phyloP scores from a whole-genome alignment of 2,113 vertebrate species.

The Stigmatopora nigra region DNA sequence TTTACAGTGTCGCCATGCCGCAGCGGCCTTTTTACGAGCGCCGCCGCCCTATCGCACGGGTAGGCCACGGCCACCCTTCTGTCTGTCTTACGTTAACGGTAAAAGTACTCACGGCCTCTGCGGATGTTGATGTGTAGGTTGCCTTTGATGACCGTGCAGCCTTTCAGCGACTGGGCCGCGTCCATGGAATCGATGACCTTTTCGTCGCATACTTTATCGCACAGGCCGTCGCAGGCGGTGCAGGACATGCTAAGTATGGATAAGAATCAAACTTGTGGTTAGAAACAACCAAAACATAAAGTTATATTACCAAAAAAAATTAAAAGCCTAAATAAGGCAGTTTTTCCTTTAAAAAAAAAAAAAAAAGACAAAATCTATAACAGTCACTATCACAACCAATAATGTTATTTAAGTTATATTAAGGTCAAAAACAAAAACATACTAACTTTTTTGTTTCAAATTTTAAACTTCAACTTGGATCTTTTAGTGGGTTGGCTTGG shows the following conservation, averaged over 20 bases:
- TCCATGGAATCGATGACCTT: conserved; percentile 92
- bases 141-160: conserved; percentile 91
- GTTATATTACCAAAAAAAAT: no score
- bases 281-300: no score
- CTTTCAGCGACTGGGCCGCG: conserved; percentile 88
- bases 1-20: background rate
- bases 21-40: background rate
- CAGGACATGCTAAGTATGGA: conserved; percentile 82
- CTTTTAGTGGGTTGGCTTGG: no score
- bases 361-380: no score
- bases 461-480: no score
- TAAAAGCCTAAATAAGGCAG: no score
- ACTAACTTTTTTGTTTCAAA: no score
- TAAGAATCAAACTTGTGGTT: background rate
- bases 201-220: conserved; percentile 87
- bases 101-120: conserved; percentile 83
- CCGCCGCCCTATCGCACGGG: no score
- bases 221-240: conserved; percentile 86
- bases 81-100: background rate
- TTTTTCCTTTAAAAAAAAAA: no score
- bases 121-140: conserved; percentile 95
- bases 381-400: no score
- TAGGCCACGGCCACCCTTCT: background rate
- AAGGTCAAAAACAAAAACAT: no score
- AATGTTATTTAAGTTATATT: no score